Evolutionary conservation across 2,113 vertebrate genomes (phyloP).

Genomic region (Centropristis striata): DNA sequence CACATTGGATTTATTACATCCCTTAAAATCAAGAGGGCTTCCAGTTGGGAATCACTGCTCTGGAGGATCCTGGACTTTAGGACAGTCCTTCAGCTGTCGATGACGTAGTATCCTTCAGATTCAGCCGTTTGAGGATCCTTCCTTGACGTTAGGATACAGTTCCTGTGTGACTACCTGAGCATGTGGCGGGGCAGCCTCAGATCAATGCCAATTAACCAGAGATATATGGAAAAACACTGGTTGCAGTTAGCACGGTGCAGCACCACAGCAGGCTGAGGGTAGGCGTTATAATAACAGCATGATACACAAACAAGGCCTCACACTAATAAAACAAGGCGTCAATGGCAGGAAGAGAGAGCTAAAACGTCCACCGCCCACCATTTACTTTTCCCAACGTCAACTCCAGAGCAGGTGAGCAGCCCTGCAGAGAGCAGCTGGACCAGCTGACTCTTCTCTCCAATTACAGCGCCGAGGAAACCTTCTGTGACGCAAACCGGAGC

Average conservation of each 20-base stretch:
- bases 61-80: too few relatives aligned
- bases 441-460: constrained; percentile 55
- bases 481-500: constrained; percentile 64
- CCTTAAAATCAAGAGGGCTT: too few relatives aligned
- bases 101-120: too few relatives aligned
- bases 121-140: too few relatives aligned
- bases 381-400: constrained; percentile 20
- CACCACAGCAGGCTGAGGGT: constrained; percentile 20
- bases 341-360: constrained; percentile 28
- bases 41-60: too few relatives aligned
- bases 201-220: constrained; percentile 30
- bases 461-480: constrained; percentile 53
- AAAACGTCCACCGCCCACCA: constrained; percentile 36
- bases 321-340: constrained; percentile 17
- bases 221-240: background rate
- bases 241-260: background rate
- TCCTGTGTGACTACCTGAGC: background rate
- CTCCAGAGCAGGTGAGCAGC: constrained; percentile 45
- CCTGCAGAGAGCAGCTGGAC: constrained; percentile 49
- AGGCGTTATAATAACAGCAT: constrained; percentile 27
- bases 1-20: too few relatives aligned
- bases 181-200: background rate
- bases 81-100: too few relatives aligned
- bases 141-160: too few relatives aligned
- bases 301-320: constrained; percentile 30